Evolutionary conservation across 2,113 vertebrate species (phyloP).

Genomic region (Carassius auratus): DNA sequence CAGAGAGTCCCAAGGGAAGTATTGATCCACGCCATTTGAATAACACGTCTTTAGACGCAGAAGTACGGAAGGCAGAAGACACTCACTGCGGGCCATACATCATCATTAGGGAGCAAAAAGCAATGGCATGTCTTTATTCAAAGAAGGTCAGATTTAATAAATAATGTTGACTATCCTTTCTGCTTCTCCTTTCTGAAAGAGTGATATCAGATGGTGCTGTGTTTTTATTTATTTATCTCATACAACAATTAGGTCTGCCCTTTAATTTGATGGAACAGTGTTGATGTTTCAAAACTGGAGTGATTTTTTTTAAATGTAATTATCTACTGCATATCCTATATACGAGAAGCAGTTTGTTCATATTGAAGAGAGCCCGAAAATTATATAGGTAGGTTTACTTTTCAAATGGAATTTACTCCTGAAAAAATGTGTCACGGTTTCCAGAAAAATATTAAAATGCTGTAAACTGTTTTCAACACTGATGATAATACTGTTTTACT

Average conservation of each 20-base stretch:
- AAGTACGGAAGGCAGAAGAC: constrained; percentile 22
- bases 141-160: constrained; percentile 15
- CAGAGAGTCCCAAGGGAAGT: constrained; percentile 7
- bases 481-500: neutral
- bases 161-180: neutral
- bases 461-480: neutral
- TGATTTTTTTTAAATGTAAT: too few relatives aligned
- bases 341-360: neutral
- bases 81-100: constrained; percentile 25
- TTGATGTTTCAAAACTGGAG: too few relatives aligned
- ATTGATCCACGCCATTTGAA: constrained; percentile 47
- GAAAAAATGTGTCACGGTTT: neutral
- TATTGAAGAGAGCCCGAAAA: too few relatives aligned
- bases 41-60: constrained; percentile 26
- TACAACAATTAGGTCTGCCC: neutral
- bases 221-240: neutral
- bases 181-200: neutral
- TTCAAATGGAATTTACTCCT: too few relatives aligned
- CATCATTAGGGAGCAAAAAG: constrained; percentile 48
- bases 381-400: too few relatives aligned
- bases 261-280: neutral
- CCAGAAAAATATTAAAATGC: neutral
- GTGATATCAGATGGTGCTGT: neutral
- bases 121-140: constrained; percentile 43
- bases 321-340: too few relatives aligned